Base-by-base conservation (phyloP, 2,888 invertebrate genomes). In the Neoscelio sp. region DNA sequence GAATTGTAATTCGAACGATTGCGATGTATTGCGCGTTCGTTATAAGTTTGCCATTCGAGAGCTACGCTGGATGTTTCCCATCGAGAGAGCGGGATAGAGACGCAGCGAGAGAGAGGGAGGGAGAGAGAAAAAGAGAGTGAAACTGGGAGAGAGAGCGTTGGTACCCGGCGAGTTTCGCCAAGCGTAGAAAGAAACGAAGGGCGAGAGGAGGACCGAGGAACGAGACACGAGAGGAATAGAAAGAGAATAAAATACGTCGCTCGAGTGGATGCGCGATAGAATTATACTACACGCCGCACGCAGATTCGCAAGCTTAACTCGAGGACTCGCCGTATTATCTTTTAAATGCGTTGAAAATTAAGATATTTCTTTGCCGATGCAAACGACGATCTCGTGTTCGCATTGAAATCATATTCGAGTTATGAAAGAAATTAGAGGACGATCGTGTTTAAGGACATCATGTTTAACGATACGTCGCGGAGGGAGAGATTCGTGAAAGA, bases 1-100 rank as follows among this genome's bases (percentile, higher is more conserved):
- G 68, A 42, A 77, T 56, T 71, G 68, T 65, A 71, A 77, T 77
- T 77, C 77, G 77, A 77, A 56, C 64, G 67, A 75, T 75, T 60
- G 67, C 58, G 62, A 77, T 71, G 77, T 77, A 71, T 65, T 56
- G 64, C 70, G 70, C 76, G 76, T 77, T 77, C 76, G 76, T 77
- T 77, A 77, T 77, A 77, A 77, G 76, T 77, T 70, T 77, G 56
- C 58, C 67, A 65, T 67, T 75, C 67, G 67, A 67, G 58, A 50
- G 80, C 65, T 70, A 71, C 78, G 82, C 76, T 78, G 76, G 82
- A 77, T 82, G 80, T 84, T 83, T 83, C 81, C 83, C 80, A 80
- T 82, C 83, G 70, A 65, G 56, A 64, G 62, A 60, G 44, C 12
- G 28, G 28, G 46, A 35, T 4, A 12, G 33, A 18, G 42, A 40